Evolutionary conservation across 2,888 invertebrate species (phyloP), one percentile per base, ranked within the genome.

Genomic region (Hoplodrina ambigua): DNA sequence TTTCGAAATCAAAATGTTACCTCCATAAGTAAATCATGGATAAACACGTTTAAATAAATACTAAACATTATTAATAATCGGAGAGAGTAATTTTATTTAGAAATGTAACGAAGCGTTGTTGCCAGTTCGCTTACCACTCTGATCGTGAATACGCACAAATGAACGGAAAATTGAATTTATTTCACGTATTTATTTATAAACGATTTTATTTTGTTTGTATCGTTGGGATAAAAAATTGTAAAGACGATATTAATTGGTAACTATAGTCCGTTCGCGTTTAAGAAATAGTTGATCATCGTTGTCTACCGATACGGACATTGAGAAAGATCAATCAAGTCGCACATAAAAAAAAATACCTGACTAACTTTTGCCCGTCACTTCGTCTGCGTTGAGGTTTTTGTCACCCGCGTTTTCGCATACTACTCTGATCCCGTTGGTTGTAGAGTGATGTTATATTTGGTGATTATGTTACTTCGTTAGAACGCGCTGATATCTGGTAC

Each of bases 21-120:
- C n/a, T 58, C 15, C 41, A 44, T 72, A 67, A 49, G 60, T 50
- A 20, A 54, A 60, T 72, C 19, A 63, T 17, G 50, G 19, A 62
- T 66, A 73, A 66, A 70, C 55, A 67, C 55, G 44, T 78, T 66
- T 54, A 71, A 69, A 83, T 83, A 83, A 73, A 69, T 66, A 67
- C 60, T 75, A 65, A 84, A 67, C 53, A 74, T 82, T 75, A 80
- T 76, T 82, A 84, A 77, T 82, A 77, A 56, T 58, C 0, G 52
- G 46, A 50, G 52, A 70, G 71, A 56, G 37, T 83, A 63, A 84
- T 81, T 84, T 80, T 81, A 83, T 84, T 84, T 84, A 73, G 80
- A 74, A 69, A 74, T 54, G 50, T 81, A 84, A 84, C 84, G 84
- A 84, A 81, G 71, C 83, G 72, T 83, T 81, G 75, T 69, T 59